Conservation (phyloP, 2,797 vertebrate species). For the Podarcis lilfordi region DNA sequence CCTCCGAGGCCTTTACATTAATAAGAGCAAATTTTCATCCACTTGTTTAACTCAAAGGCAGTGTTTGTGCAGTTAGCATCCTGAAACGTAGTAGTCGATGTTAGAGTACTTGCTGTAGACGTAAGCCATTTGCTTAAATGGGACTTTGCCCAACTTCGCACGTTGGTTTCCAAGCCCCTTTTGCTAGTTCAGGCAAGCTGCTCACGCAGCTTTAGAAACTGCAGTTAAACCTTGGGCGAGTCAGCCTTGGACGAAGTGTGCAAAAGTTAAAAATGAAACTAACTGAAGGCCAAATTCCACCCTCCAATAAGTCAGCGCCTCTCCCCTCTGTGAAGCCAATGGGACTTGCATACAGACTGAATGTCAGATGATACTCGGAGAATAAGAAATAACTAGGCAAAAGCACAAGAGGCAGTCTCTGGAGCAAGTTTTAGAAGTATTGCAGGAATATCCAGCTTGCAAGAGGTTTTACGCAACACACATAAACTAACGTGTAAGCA, state of each 20-base stretch:
- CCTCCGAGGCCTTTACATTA: slow-evolving; percentile 16
- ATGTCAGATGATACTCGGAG: slow-evolving; percentile 51
- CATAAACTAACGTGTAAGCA: not conserved
- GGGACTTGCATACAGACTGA: not conserved
- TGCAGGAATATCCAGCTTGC: not conserved
- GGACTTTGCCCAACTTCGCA: slow-evolving; percentile 1
- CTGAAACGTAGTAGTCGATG: not conserved
- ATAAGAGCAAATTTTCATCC: slow-evolving; percentile 47
- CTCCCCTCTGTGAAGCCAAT: slow-evolving; percentile 29
- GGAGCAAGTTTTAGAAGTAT: not conserved
- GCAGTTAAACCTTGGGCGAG: slow-evolving; percentile 31
- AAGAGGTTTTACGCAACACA: not conserved
- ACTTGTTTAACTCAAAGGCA: slow-evolving; percentile 60
- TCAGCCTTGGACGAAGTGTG: not conserved
- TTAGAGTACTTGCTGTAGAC: slow-evolving; percentile 15
- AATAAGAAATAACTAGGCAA: slow-evolving; percentile 51
- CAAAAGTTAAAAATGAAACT: slow-evolving; percentile 35
- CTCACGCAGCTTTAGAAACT: slow-evolving; percentile 16
- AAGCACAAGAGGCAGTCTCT: slow-evolving; percentile 54
- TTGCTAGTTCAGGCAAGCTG: not conserved
- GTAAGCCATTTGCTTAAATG: not conserved
- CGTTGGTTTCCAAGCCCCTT: not conserved
- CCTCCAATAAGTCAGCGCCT: not conserved
- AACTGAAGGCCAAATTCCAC: slow-evolving; percentile 23
- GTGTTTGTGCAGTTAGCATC: slow-evolving; percentile 23